A percentile compares a stretch with the other conserved stretches of the same genome.
These are phyloP conservation scores for Brassicogethes aeneus DNA, from an alignment of 2,888 invertebrate species.

Conservation along the genomic window DNA sequence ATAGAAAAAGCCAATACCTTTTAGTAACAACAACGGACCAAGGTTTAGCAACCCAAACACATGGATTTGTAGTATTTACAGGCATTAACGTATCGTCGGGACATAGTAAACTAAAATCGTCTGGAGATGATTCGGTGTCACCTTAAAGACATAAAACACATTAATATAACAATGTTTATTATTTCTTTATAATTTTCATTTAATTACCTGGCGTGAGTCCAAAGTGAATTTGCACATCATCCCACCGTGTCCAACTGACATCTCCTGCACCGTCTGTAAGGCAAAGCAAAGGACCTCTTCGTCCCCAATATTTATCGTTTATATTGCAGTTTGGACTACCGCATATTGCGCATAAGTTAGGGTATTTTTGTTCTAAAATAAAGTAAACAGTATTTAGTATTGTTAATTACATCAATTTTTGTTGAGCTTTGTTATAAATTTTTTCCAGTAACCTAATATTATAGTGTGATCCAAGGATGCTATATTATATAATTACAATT, in stretches of 20 bases:
- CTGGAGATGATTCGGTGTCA: conserved; percentile 34
- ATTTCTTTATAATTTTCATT: not conserved
- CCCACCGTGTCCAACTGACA: conserved; percentile 71
- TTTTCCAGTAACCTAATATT: too few species aligned
- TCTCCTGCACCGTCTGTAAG: conserved; percentile 71
- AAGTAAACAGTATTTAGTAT: too few species aligned
- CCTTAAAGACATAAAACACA: not conserved
- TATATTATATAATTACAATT: too few species aligned
- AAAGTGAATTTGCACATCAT: conserved; percentile 59
- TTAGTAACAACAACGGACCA: conserved; percentile 67
- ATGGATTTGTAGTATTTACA: conserved; percentile 49
- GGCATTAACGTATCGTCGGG: conserved; percentile 62
- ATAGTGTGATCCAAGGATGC: too few species aligned
- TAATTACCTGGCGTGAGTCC: conserved; percentile 42
- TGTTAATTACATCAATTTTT: too few species aligned
- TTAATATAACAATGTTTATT: not conserved
- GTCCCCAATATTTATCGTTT: conserved; percentile 75
- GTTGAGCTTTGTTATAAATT: too few species aligned
- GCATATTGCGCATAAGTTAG: conserved; percentile 66
- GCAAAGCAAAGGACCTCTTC: conserved; percentile 71
- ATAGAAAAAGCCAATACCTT: conserved; percentile 37
- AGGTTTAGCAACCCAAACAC: conserved; percentile 70
- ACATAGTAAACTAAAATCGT: conserved; percentile 63
- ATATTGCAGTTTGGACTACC: conserved; percentile 52
- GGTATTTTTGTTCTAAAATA: conserved; percentile 51